Evolutionary conservation across 2,113 vertebrate genomes (phyloP).

Genomic region (Cepphus grylle): DNA sequence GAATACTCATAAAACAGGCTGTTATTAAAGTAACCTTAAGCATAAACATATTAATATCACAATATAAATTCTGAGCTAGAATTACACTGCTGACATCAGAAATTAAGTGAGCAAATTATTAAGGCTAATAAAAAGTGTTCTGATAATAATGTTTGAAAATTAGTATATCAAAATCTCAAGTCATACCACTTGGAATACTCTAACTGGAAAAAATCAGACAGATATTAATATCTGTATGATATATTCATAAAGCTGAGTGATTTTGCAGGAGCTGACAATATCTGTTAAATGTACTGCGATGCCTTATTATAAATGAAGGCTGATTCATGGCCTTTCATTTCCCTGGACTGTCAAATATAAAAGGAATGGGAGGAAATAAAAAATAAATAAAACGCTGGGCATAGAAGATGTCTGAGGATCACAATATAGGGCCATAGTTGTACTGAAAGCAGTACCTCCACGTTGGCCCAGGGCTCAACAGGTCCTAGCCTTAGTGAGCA

Average conservation of each 20-base stretch:
- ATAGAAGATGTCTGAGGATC: background rate
- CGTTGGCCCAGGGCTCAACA: background rate
- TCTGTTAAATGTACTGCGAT: background rate
- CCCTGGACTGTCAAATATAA: background rate
- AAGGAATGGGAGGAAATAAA: background rate
- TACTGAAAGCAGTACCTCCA: background rate
- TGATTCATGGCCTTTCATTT: background rate
- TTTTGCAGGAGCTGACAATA: background rate
- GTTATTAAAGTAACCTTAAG: background rate
- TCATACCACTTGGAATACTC: background rate
- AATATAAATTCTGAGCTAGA: background rate
- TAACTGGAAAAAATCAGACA: background rate
- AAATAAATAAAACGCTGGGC: background rate
- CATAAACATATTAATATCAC: background rate
- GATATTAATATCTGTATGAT: background rate
- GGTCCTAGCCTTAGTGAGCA: background rate
- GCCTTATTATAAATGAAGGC: background rate
- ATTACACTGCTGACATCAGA: background rate
- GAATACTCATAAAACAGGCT: background rate
- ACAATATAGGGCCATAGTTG: background rate
- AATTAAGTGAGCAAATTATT: background rate
- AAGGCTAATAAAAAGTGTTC: background rate
- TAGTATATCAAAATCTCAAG: background rate
- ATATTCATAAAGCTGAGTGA: background rate
- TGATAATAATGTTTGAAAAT: background rate